Base-by-base conservation (phyloP, 2,113 vertebrate genomes). In the Stigmatopora argus region DNA sequence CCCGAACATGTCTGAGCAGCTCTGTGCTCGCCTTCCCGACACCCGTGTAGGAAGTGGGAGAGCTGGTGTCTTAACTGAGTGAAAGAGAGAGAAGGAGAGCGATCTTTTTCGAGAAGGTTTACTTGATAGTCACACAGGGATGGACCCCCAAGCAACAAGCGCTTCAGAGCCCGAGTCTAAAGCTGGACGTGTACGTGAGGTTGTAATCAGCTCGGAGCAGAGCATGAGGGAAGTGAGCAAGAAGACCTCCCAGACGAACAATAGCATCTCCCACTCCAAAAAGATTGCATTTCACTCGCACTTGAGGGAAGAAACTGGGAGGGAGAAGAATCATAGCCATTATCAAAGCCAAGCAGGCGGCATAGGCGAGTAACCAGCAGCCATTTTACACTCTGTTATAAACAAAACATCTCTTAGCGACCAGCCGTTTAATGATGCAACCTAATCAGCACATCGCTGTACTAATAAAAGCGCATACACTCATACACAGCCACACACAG, bases 341-440 rank as follows among this genome's bases (percentile, higher is more conserved):
- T 81, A 85, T 88, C 80, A 78, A 85, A 74, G 75, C 74, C 69
- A 75, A 51, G 41, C 83, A 85, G 82, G 67, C 73, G 76, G 73
- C 59, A 64, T n/a, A 35, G 60, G 55, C 72, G 62, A 62, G 68
- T 72, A 73, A 80, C 80, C 69, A 67, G 73, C 65, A 26, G 79
- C 79, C 78, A 76, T 77, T 78, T 74, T 77, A 66, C 67, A 56
- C 66, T 72, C 69, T 4, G 45, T 55, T 58, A 51, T 47, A 72
- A 72, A 73, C 73, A 75, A 74, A 69, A 31, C 26, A 64, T 71
- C 75, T 64, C 62, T 31, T 55, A 38, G 56, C 46, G 58, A 71
- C 72, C 56, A 38, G 38, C 46, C 35, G 23, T 70, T 81, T 78
- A 74, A 80, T 64, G 70, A 49, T 61, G 63, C 55, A 41, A 23